Evolutionary conservation across 2,113 vertebrate genomes (phyloP).

Genomic region (Ia io): DNA sequence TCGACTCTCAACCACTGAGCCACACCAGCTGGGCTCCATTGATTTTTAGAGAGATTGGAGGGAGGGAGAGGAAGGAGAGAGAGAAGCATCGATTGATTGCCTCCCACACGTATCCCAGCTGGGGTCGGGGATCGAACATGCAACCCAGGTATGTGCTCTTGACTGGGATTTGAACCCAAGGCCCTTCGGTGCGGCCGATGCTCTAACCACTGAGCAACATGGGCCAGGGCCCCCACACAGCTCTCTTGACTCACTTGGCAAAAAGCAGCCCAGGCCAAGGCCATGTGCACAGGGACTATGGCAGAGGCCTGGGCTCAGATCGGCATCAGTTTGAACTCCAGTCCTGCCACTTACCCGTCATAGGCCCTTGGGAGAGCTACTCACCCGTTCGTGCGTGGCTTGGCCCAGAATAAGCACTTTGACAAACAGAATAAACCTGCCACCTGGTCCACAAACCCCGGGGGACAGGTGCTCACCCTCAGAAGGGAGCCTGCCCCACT

Average conservation of each 20-base stretch:
- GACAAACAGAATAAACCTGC: neutral
- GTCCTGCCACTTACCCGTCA: neutral
- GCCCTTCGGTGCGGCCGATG: too few relatives aligned
- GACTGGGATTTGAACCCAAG: too few relatives aligned
- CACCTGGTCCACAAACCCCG: neutral
- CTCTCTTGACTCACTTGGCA: fast-evolving
- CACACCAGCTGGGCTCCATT: too few relatives aligned
- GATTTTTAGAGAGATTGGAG: too few relatives aligned
- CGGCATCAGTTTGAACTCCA: neutral
- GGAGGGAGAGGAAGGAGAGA: too few relatives aligned
- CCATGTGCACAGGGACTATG: fast-evolving
- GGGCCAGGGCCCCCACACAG: too few relatives aligned
- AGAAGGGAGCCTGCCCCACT: neutral
- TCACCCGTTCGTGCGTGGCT: neutral
- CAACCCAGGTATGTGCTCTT: too few relatives aligned
- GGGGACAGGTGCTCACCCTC: neutral
- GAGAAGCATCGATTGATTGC: too few relatives aligned
- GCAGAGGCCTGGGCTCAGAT: neutral
- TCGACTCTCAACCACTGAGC: too few relatives aligned
- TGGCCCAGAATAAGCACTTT: neutral
- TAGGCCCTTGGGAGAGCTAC: neutral
- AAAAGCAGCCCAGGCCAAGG: neutral
- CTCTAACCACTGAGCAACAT: too few relatives aligned
- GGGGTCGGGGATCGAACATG: too few relatives aligned
- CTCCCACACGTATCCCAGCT: too few relatives aligned